Percentiles rank a stretch among this genome's conserved stretches.
Conservation (phyloP, 2,113 vertebrate species). For the Glareola pratincola region DNA sequence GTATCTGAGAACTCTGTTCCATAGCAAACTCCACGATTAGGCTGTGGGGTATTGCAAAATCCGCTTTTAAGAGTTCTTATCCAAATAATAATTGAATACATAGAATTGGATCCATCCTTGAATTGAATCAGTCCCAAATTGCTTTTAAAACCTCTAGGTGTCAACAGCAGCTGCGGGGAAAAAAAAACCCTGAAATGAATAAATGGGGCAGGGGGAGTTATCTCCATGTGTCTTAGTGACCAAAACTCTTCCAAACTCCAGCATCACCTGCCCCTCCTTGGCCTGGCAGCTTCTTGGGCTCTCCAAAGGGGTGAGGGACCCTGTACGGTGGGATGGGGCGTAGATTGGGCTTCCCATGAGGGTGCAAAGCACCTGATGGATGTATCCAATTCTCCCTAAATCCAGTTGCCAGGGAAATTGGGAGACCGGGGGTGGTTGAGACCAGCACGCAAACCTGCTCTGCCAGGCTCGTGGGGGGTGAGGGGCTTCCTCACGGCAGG, state of each 20-base stretch:
- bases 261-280: not conserved
- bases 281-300: not conserved
- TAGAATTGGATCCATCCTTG: not conserved
- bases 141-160: not conserved
- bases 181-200: not conserved
- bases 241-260: not conserved
- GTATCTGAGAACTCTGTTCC: not conserved
- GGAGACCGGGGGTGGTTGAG: not conserved
- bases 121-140: not conserved
- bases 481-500: fast-evolving
- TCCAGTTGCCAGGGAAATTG: fast-evolving
- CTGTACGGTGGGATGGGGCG: fast-evolving
- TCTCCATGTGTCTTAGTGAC: fast-evolving
- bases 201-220: not conserved
- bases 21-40: not conserved
- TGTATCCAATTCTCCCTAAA: not conserved
- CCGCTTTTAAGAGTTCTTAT: not conserved
- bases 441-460: fast-evolving
- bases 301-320: not conserved
- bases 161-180: not conserved
- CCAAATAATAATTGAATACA: not conserved
- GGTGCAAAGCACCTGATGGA: not conserved
- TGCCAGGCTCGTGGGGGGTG: fast-evolving
- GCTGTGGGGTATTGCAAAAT: not conserved
- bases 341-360: fast-evolving